Conservation (phyloP, 2,888 invertebrate species). For the Caenorhabditis becei region DNA sequence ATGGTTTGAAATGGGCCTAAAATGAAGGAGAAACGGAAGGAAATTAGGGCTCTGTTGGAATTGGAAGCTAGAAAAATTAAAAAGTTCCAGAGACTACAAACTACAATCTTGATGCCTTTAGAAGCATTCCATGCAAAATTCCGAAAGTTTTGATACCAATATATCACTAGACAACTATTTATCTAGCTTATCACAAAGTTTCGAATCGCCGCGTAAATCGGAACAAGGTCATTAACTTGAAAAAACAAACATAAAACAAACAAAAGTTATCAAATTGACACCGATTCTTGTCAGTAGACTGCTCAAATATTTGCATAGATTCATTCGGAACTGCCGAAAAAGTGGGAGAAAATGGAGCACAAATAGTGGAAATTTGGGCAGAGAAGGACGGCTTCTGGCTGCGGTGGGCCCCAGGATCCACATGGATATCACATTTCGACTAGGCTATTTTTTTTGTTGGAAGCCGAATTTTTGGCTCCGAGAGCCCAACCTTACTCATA, state of each 20-base stretch:
- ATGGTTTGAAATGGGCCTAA: background rate
- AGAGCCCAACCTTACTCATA: background rate
- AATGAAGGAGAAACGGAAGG: too few relatives aligned
- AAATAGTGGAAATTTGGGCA: background rate
- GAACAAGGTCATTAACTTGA: background rate
- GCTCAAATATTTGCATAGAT: constrained; percentile 28
- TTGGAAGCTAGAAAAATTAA: too few relatives aligned
- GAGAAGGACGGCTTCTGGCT: background rate
- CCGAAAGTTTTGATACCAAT: too few relatives aligned
- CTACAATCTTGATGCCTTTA: too few relatives aligned
- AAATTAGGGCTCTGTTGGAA: too few relatives aligned
- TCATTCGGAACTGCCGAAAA: background rate
- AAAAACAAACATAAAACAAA: background rate
- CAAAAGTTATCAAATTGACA: constrained; percentile 4
- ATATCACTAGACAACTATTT: too few relatives aligned
- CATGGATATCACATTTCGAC: background rate
- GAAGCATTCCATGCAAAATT: too few relatives aligned
- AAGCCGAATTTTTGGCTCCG: too few relatives aligned
- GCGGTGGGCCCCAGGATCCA: background rate
- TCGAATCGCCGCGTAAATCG: too few relatives aligned
- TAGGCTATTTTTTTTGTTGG: too few relatives aligned
- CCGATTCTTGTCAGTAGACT: background rate
- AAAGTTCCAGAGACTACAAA: too few relatives aligned
- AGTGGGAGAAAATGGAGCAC: background rate
- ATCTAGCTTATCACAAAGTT: too few relatives aligned